Conservation (phyloP, 1,140 invertebrate species). For the Phthorimaea operculella region DNA sequence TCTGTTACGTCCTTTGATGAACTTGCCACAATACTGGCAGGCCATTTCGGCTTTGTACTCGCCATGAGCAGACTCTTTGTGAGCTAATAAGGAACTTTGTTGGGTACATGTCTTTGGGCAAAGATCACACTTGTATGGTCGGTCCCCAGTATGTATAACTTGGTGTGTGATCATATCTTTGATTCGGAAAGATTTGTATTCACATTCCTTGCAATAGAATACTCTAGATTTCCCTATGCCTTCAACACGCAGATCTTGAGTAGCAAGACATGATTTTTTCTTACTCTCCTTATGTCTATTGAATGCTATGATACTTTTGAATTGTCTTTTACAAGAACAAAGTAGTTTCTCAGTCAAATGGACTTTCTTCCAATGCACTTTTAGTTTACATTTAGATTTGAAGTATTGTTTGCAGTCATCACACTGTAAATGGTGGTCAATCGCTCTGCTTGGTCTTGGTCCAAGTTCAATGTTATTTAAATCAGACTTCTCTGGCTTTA, state of each 20-base stretch:
- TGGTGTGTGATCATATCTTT: slow-evolving; percentile 44
- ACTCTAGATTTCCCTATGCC: slow-evolving; percentile 36
- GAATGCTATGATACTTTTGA: slow-evolving; percentile 42
- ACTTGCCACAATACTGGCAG: slow-evolving; percentile 46
- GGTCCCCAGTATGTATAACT: slow-evolving; percentile 36
- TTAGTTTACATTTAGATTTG: slow-evolving; percentile 51
- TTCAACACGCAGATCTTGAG: slow-evolving; percentile 27
- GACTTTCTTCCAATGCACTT: slow-evolving; percentile 50
- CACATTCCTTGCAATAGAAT: slow-evolving; percentile 43
- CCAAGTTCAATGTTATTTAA: neutral
- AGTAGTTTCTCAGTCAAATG: slow-evolving; percentile 32
- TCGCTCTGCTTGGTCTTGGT: slow-evolving; percentile 18
- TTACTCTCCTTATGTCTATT: slow-evolving; percentile 32
- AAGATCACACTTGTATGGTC: slow-evolving; percentile 34
- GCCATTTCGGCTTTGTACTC: slow-evolving; percentile 32
- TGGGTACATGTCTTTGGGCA: slow-evolving; percentile 41
- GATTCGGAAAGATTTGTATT: slow-evolving; percentile 28
- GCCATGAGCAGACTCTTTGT: slow-evolving; percentile 37
- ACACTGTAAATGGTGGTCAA: slow-evolving; percentile 37
- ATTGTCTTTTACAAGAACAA: slow-evolving; percentile 42
- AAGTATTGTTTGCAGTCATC: slow-evolving; percentile 45
- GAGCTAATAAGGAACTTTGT: slow-evolving; percentile 29
- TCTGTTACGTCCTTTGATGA: slow-evolving; percentile 30
- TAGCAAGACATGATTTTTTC: slow-evolving; percentile 22
- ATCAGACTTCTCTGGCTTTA: neutral